phyloP scores from a whole-genome alignment of 2,797 vertebrate genomes.

The Argya squamiceps region DNA sequence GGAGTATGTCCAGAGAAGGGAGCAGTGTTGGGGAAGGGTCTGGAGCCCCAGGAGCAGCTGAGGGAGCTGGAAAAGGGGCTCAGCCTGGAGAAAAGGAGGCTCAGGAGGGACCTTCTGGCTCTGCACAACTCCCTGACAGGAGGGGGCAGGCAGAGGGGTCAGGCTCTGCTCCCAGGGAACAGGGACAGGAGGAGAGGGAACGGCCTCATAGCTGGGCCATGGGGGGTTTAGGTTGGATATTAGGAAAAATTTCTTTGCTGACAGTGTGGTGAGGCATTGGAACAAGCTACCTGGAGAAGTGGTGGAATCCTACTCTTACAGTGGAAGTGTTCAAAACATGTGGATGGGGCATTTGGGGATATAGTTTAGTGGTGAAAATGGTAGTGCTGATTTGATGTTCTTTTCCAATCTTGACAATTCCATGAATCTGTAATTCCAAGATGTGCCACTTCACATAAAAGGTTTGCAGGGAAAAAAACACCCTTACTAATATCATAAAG shows the following conservation, averaged over 20 bases:
- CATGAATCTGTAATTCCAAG: background rate
- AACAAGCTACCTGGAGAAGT: background rate
- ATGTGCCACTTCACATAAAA: background rate
- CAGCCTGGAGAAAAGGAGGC: background rate
- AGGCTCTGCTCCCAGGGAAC: background rate
- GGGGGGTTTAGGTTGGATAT: background rate
- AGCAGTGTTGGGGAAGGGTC: fast-evolving
- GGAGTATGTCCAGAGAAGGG: fast-evolving
- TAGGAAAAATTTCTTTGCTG: background rate
- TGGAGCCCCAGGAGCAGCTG: fast-evolving
- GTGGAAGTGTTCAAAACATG: background rate
- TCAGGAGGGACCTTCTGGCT: background rate
- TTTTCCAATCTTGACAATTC: background rate
- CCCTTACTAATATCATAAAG: background rate
- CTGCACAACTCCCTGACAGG: background rate
- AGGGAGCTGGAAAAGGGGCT: background rate
- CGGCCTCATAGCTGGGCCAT: fast-evolving
- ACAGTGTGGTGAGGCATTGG: background rate
- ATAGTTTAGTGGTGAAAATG: background rate
- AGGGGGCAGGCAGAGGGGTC: fast-evolving
- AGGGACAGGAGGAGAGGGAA: background rate
- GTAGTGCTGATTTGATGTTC: background rate
- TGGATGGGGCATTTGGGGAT: no score
- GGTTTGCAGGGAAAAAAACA: background rate
- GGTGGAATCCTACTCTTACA: background rate